phyloP scores from a whole-genome alignment of 2,797 vertebrate genomes.

The Mionectes olivaceus region DNA sequence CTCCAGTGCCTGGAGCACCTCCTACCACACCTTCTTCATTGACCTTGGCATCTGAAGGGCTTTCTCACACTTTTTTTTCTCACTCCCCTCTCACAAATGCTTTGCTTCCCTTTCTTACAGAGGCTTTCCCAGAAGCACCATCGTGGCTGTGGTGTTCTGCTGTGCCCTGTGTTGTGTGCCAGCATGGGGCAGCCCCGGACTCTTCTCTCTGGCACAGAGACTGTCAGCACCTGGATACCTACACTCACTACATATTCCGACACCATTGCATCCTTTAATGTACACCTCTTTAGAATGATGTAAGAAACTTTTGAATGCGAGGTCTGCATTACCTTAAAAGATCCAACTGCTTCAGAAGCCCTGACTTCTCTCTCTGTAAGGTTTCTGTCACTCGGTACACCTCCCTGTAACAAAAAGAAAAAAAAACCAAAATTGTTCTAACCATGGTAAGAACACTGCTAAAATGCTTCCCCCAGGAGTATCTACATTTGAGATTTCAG shows the following conservation, averaged over 20 bases:
- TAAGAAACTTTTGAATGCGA: background rate
- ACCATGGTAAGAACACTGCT: background rate
- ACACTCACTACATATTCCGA: background rate
- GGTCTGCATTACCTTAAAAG: constrained; percentile 84
- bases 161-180: accelerated
- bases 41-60: background rate
- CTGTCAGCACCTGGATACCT: background rate
- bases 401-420: constrained; percentile 79
- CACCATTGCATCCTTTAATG: background rate
- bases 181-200: accelerated
- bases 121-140: background rate
- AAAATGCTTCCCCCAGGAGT: background rate
- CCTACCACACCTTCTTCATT: background rate
- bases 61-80: background rate
- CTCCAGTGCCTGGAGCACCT: background rate
- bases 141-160: background rate
- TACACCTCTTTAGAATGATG: background rate
- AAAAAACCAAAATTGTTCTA: background rate
- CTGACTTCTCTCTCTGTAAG: constrained; percentile 87
- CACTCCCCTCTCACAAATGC: accelerated
- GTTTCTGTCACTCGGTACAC: constrained; percentile 90
- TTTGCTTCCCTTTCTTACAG: background rate
- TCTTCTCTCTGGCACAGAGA: background rate
- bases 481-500: background rate
- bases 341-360: constrained; percentile 91